A percentile compares a stretch with the other conserved stretches of the same genome.
Conservation (phyloP, 2,797 vertebrate genomes). For the Tenualosa ilisha region DNA sequence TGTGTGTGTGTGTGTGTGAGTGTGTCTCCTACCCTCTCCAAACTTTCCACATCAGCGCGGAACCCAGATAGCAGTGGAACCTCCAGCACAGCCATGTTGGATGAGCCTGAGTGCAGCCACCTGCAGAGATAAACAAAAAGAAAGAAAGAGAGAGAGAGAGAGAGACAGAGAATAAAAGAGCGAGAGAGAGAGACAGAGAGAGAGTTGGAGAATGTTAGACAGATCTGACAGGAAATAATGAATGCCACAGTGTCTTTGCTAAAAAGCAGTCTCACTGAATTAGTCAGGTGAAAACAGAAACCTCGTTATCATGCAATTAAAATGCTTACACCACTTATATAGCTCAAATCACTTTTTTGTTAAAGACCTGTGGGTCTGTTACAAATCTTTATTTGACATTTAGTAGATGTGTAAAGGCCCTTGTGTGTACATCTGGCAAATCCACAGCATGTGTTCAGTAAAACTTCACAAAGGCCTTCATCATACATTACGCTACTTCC, state of each 20-base stretch:
- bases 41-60: conserved; percentile 83
- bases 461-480: background rate
- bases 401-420: background rate
- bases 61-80: conserved; percentile 90
- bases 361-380: background rate
- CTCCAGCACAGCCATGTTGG: conserved; percentile 92
- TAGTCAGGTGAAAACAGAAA: background rate
- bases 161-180: background rate
- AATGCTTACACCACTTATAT: background rate
- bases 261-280: background rate
- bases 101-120: conserved; percentile 92
- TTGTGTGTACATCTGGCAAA: background rate
- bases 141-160: background rate
- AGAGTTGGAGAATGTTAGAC: conserved; percentile 20
- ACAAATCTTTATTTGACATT: conserved; percentile 4
- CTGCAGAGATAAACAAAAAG: conserved; percentile 57
- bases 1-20: background rate
- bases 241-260: background rate
- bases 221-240: background rate
- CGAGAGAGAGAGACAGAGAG: background rate
- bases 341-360: background rate
- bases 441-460: background rate
- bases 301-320: background rate
- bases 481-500: background rate
- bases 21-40: conserved; percentile 81